Base-by-base conservation (phyloP, 2,888 invertebrate species). In the Itoplectis maculator region DNA sequence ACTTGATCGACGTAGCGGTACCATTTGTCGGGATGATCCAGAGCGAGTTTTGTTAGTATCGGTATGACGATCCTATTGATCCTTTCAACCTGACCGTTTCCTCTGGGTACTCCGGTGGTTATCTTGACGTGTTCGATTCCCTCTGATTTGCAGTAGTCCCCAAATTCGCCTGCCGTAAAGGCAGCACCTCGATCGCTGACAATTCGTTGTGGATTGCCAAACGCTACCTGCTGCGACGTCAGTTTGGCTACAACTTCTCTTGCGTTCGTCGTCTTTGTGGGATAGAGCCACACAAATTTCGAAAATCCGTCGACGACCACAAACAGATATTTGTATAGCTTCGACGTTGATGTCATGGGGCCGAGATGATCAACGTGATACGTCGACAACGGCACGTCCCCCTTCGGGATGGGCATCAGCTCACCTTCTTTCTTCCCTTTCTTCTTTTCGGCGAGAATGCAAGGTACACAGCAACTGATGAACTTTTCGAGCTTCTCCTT, bases 281-380 rank as follows among this genome's bases (percentile, higher is more conserved):
- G 66, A 47, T 66, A 75, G 0, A 68, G 88, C 91, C 90, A 91
- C 0, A 79, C 80, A 74, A 90, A 91, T 70, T 91, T 91, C 0
- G 88, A 84, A 70, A 90, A 91, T 0, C 72, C 87, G 61, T 92
- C 91, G 4, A 90, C 81, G 0, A 91, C 85, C 1, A 81, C 88
- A n/a, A 91, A 87, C 8, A 91, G 83, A 73, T 90, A 83, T 49
- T 88, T 86, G 73, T 90, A 90, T 13, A 82, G 82, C 70, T 90
- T 90, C n/a, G 85, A 82, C 0, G 89, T 90, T 13, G 86, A 70
- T 3, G 82, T 72, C 75, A 92, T 77, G 11, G 90, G 91, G 35
- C 90, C 89, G 35, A 91, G 59, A 81, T 90, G 88, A 75, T 91
- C 91, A 4, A 89, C 72, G 74, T 91, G 91, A 54, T 87, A 88